These are phyloP conservation scores for Melangyna quadrimaculata DNA, from an alignment of 2,888 invertebrate genomes.

Conservation along the genomic window DNA sequence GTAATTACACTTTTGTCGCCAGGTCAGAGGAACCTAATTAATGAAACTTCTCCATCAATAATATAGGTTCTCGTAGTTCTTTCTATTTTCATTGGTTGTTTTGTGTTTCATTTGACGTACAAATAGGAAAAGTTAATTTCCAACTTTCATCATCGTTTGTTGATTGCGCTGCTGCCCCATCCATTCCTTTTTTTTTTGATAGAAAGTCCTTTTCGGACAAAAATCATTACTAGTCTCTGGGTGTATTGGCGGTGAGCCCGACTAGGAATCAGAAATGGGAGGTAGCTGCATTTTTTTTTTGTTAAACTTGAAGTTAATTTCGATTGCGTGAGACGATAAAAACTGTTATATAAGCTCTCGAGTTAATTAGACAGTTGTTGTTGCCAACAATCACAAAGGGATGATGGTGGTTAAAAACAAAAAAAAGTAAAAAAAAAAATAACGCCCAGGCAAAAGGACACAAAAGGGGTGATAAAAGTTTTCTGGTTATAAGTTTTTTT, in stretches of 20 bases:
- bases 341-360: conserved; percentile 71
- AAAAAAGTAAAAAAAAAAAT: conserved; percentile 7
- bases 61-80: background rate
- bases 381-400: conserved; percentile 57
- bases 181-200: conserved; percentile 12
- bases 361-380: conserved; percentile 73
- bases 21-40: conserved; percentile 68
- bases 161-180: conserved; percentile 38
- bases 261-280: too few relatives aligned
- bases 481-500: conserved; percentile 37
- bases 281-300: conserved; percentile 67
- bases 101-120: conserved; percentile 45
- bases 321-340: conserved; percentile 79
- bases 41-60: conserved; percentile 61
- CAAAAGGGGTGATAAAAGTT: conserved; percentile 58
- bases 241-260: conserved; percentile 6
- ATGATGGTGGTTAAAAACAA: conserved; percentile 22
- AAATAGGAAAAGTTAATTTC: conserved; percentile 67
- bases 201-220: conserved; percentile 31
- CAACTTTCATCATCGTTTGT: conserved; percentile 64
- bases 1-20: conserved; percentile 61
- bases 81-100: conserved; percentile 23
- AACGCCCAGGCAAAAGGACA: conserved; percentile 7
- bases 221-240: conserved; percentile 30
- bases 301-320: conserved; percentile 80